Base-by-base conservation (phyloP, 2,888 invertebrate species). In the Tuta absoluta region DNA sequence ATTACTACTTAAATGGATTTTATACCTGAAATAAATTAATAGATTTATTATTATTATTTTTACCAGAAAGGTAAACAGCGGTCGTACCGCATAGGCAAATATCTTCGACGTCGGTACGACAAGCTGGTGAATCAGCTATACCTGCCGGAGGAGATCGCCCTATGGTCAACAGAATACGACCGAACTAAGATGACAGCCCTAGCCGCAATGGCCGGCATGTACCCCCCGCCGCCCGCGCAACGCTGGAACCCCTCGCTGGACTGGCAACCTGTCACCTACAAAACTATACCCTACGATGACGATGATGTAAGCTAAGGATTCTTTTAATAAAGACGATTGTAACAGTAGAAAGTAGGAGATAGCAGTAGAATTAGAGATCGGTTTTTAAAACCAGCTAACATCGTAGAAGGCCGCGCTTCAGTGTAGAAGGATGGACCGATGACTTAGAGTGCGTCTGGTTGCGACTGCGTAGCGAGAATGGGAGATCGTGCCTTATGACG, bases 111-210 rank as follows among this genome's bases (percentile, higher is more conserved):
- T 8, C 81, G 80, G 12, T 93, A 93, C 71, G 79, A 84, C n/a
- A 73, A 79, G 0, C 84, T 92, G 33, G 75, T 93, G 45, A 92
- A 89, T 0, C 73, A 73, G 0, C 69, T 90, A 14, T 94, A 93
- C 73, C 73, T 86, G 0, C 84, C 90, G 12, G 86, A 89, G 45
- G 89, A 94, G 77, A 81, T 93, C 8, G 70, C 74, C 12, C 85
- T 93, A 57, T 85, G 93, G 24, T 95, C 95, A 41, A 95, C 96
- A 0, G 94, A 95, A 77, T 94, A 92, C 75, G 94, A 95, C 63
- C 91, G 96, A 59, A 96, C 96, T 0, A 93, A 96, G 83, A 95
- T 95, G 93, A 95, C 95, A 3, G 95, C 94, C 0, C 88, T 95
- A 66, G 85, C 95, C 28, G 94, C 95, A 3, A 84, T 95, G 65